Evolutionary conservation across 2,797 vertebrate species (phyloP).

Genomic region (Cottoperca gobio): DNA sequence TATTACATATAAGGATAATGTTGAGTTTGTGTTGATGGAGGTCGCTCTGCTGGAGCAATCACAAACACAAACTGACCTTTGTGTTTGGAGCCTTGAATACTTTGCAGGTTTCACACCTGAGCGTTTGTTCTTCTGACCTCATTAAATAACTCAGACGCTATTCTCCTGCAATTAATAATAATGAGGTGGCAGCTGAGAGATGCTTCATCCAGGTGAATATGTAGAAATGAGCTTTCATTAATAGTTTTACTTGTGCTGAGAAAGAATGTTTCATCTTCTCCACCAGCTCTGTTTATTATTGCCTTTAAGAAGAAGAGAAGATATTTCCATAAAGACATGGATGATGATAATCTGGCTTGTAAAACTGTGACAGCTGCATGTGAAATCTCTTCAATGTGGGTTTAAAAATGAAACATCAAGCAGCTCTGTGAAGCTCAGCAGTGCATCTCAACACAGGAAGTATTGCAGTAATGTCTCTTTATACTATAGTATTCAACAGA

Average conservation of each 20-base stretch:
- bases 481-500: neutral
- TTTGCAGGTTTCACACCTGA: neutral
- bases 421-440: conserved; percentile 12
- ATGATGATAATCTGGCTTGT: conserved; percentile 6
- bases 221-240: conserved; percentile 5
- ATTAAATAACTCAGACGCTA: neutral
- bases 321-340: neutral
- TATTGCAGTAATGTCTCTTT: neutral
- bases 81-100: conserved; percentile 8
- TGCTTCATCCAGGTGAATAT: conserved; percentile 13
- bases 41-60: neutral
- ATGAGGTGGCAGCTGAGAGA: conserved; percentile 3
- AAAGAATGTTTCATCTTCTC: neutral
- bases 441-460: neutral
- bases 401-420: neutral
- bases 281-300: neutral
- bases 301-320: too few relatives aligned
- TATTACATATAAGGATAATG: too few relatives aligned
- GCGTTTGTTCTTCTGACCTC: neutral
- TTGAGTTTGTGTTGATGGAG: too few relatives aligned
- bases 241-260: neutral
- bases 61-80: neutral
- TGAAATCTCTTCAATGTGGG: conserved; percentile 3
- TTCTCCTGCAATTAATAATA: conserved; percentile 9
- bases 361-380: neutral